Evolutionary conservation across 2,888 invertebrate species (phyloP).

Genomic region (Timandra comae): DNA sequence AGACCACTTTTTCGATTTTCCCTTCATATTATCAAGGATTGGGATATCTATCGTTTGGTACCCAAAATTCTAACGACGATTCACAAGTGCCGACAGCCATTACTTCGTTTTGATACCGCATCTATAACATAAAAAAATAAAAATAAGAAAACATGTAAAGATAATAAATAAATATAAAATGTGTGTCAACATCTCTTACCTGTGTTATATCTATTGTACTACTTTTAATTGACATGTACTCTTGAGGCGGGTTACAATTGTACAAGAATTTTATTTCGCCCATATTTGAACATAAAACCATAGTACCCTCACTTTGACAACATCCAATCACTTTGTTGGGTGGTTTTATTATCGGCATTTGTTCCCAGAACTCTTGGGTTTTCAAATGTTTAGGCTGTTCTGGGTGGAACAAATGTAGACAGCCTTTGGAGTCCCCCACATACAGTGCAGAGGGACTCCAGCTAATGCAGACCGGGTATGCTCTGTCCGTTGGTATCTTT

Average conservation of each 20-base stretch:
- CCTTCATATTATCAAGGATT: background rate
- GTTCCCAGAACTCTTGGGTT: slow-evolving; percentile 55
- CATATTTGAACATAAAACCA: slow-evolving; percentile 64
- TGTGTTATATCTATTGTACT: slow-evolving; percentile 61
- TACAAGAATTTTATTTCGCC: slow-evolving; percentile 67
- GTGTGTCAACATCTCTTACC: slow-evolving; percentile 33
- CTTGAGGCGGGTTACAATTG: slow-evolving; percentile 59
- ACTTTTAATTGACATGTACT: slow-evolving; percentile 48
- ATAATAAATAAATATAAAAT: background rate
- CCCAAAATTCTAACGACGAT: slow-evolving; percentile 69
- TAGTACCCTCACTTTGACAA: slow-evolving; percentile 52
- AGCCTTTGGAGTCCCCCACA: slow-evolving; percentile 65
- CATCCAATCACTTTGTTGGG: slow-evolving; percentile 61
- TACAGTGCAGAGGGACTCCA: slow-evolving; percentile 60
- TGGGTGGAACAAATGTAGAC: slow-evolving; percentile 58
- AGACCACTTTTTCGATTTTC: background rate
- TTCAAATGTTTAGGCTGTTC: slow-evolving; percentile 42
- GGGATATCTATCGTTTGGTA: slow-evolving; percentile 44
- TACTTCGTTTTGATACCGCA: slow-evolving; percentile 64
- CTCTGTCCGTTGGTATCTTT: slow-evolving; percentile 53
- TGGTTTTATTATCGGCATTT: slow-evolving; percentile 46
- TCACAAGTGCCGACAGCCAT: slow-evolving; percentile 70
- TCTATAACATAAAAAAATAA: slow-evolving; percentile 43
- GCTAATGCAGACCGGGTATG: slow-evolving; percentile 60
- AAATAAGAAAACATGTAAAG: slow-evolving; percentile 1